Conservation (phyloP, 1,140 invertebrate species). For the Drosophila ironensis region DNA sequence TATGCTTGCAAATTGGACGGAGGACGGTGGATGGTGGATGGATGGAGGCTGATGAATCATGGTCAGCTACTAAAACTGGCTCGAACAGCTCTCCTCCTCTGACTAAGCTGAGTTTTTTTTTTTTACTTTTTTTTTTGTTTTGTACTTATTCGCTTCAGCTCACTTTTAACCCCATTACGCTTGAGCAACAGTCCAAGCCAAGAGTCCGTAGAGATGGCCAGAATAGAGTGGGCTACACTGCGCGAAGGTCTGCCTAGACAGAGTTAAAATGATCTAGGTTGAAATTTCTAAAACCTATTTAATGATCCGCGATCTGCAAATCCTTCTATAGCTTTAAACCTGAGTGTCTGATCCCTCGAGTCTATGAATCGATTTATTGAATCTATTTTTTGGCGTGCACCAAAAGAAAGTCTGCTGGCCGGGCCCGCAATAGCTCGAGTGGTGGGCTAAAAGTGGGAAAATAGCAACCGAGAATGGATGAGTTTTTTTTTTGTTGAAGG, state of each 20-base stretch:
- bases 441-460: constrained; percentile 69
- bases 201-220: constrained; percentile 16
- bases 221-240: background rate
- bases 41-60: constrained; percentile 36
- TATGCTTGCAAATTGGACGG: too few relatives aligned
- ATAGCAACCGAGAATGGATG: constrained; percentile 16
- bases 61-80: background rate
- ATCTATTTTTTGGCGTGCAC: constrained; percentile 2
- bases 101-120: constrained; percentile 40
- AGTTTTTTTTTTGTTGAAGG: too few relatives aligned
- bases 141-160: constrained; percentile 69
- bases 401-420: constrained; percentile 49
- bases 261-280: too few relatives aligned
- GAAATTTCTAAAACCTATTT: too few relatives aligned
- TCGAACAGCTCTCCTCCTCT: too few relatives aligned
- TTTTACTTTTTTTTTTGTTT: constrained; percentile 16
- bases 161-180: constrained; percentile 78
- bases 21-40: constrained; percentile 37
- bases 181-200: constrained; percentile 61
- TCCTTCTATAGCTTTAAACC: too few relatives aligned
- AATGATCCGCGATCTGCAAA: too few relatives aligned
- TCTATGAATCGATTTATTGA: too few relatives aligned
- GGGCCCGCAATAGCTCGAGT: constrained; percentile 62
- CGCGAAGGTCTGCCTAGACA: background rate
- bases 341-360: too few relatives aligned